These are phyloP conservation scores for Xylota segnis DNA, from an alignment of 2,888 invertebrate species.

Conservation along the genomic window DNA sequence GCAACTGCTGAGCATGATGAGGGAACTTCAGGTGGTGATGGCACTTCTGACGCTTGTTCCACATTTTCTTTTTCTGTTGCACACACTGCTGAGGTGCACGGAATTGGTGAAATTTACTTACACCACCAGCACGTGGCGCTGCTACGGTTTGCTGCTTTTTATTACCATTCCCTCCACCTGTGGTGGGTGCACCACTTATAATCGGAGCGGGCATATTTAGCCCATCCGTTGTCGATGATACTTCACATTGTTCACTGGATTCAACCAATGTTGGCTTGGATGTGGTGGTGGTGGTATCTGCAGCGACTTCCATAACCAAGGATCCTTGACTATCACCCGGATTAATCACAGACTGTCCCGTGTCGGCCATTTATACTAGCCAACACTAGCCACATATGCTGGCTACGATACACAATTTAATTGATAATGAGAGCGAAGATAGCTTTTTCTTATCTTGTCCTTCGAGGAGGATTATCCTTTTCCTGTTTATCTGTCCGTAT, in stretches of 20 bases:
- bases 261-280: slow-evolving; percentile 14
- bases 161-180: slow-evolving; percentile 40
- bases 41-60: slow-evolving; percentile 83
- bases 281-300: slow-evolving; percentile 40
- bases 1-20: slow-evolving; percentile 75
- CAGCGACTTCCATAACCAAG: slow-evolving; percentile 57
- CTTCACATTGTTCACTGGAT: slow-evolving; percentile 63
- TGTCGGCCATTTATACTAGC: slow-evolving; percentile 69
- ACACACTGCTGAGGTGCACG: slow-evolving; percentile 83
- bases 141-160: slow-evolving; percentile 52
- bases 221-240: slow-evolving; percentile 65
- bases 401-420: slow-evolving; percentile 33
- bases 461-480: slow-evolving; percentile 20
- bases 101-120: slow-evolving; percentile 80
- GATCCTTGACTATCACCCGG: slow-evolving; percentile 49
- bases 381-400: slow-evolving; percentile 31
- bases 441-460: slow-evolving; percentile 17
- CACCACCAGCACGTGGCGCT: slow-evolving; percentile 52
- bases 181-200: slow-evolving; percentile 7
- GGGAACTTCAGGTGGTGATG: slow-evolving; percentile 78
- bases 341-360: slow-evolving; percentile 69
- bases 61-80: slow-evolving; percentile 81
- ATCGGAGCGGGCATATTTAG: slow-evolving; percentile 39
- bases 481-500: slow-evolving; percentile 26
- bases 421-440: slow-evolving; percentile 28